Evolutionary conservation across 2,113 vertebrate species (phyloP).

Genomic region (Eublepharis macularius): DNA sequence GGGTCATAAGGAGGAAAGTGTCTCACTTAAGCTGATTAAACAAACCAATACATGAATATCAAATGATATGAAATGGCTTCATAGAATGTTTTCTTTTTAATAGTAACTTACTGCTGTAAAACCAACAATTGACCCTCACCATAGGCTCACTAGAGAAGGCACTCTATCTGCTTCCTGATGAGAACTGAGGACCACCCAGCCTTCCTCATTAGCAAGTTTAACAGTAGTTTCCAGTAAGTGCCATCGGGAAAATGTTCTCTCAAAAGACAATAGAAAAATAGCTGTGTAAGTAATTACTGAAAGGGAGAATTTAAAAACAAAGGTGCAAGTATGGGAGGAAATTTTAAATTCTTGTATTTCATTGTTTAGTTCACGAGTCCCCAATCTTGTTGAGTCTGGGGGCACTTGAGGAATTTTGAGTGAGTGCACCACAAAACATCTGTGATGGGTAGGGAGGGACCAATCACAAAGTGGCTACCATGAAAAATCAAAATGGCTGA

Average conservation of each 20-base stretch:
- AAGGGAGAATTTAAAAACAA: neutral
- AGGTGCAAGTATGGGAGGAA: neutral
- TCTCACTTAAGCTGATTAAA: constrained; percentile 54
- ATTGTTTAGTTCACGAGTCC: no score
- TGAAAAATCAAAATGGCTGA: no score
- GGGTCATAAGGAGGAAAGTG: constrained; percentile 19
- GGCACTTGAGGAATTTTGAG: no score
- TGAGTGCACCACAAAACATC: no score
- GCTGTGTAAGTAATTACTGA: constrained; percentile 1
- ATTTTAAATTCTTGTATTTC: neutral
- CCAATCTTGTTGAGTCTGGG: no score
- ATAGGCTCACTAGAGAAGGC: neutral
- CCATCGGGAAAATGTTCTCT: neutral
- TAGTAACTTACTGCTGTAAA: constrained; percentile 1
- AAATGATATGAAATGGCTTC: constrained; percentile 44
- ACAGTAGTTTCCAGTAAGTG: neutral
- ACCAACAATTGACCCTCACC: neutral
- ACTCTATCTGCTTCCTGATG: neutral
- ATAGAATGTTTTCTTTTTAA: constrained; percentile 25
- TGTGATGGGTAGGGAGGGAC: no score
- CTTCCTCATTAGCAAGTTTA: neutral
- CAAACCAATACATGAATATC: constrained; percentile 48
- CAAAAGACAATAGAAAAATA: neutral
- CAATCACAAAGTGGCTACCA: no score
- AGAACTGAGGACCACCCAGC: neutral